Percentiles rank a stretch among this genome's conserved stretches.
Evolutionary conservation across 2,797 vertebrate genomes (phyloP).

Genomic region (Tadarida brasiliensis): DNA sequence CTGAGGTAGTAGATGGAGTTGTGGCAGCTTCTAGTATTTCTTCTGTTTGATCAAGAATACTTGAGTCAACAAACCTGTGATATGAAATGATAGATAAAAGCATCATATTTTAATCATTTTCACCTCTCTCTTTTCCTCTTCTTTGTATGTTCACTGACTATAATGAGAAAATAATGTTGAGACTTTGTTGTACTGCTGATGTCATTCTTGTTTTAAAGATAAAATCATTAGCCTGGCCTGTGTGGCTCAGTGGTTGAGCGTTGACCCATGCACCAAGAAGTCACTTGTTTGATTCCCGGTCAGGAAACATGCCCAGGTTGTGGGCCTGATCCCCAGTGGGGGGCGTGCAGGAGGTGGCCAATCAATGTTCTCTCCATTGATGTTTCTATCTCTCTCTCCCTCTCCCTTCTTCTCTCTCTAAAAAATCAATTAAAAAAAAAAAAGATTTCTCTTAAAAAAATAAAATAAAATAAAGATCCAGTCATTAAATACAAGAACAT

Average conservation of each 20-base stretch:
- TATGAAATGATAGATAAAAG: neutral
- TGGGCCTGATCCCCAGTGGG: too few species aligned
- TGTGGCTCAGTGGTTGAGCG: too few species aligned
- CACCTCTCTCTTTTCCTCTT: neutral
- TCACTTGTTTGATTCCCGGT: too few species aligned
- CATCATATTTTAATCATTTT: neutral
- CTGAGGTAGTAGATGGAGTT: neutral
- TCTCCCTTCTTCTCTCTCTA: too few species aligned
- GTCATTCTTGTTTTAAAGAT: neutral
- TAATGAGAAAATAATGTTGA: neutral
- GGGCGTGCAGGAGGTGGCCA: too few species aligned
- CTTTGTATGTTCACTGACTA: neutral
- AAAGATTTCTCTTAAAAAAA: too few species aligned
- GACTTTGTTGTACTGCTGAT: neutral
- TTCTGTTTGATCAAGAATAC: neutral
- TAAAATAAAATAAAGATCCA: constrained; percentile 14
- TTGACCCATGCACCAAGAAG: too few species aligned
- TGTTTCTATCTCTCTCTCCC: too few species aligned
- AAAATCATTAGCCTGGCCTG: too few species aligned
- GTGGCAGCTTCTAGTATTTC: neutral
- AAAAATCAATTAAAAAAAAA: too few species aligned
- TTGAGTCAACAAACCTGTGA: neutral
- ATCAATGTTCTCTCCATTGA: too few species aligned
- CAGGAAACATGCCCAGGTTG: too few species aligned
- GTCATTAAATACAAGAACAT: neutral